Evolutionary conservation across 53 echinoderm and acorn worm genomes (phyloP), one percentile per base, ranked within the genome.

Genomic region (Luidia sarsii): DNA sequence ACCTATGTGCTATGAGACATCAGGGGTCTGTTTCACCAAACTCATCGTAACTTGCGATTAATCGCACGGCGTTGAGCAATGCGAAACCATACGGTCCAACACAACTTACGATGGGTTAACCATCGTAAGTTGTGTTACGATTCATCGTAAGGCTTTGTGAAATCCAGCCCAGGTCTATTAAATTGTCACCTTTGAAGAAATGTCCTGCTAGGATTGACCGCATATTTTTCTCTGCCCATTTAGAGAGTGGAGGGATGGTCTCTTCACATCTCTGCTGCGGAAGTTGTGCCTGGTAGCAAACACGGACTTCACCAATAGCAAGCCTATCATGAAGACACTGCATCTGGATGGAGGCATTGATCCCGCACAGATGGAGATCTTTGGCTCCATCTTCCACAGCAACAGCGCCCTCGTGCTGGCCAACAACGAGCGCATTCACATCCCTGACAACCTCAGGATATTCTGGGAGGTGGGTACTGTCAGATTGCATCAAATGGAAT

Each of bases 241-340:
- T 50, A 95, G 95, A 67, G 95, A 95, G 48, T 95, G 95, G 95
- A 92, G 80, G 51, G 95, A 95, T 71, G 95, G 95, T 20, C 72
- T 95, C 25, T 95, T 95, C 72, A 92, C 84, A 16, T 87, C 92
- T 11, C 60, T 92, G 29, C 71, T 95, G 1, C 81, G 95, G 23
- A 95, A 95, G 80, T 85, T 90, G 21, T 89, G 95, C 48, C 90
- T 95, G 18, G 90, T 92, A 3, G 84, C 85, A 13, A 82, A 66
- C 52, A 73, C 79, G 28, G 92, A 92, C 64, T 90, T 92, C 63
- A 82, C 85, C 56, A 61, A 92, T 41, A 83, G 59, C 38, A 87
- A 65, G 35, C 92, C 92, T 10, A 82, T 85, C 19, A 92, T 92
- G 85, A 95, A 92, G 53, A 88, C 87, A 22, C 57, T 95, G 43